A percentile compares a stretch with the other conserved stretches of the same genome.
These are phyloP conservation scores for Holacanthella duospinosa DNA, from an alignment of 2,888 invertebrate genomes.

Conservation along the genomic window DNA sequence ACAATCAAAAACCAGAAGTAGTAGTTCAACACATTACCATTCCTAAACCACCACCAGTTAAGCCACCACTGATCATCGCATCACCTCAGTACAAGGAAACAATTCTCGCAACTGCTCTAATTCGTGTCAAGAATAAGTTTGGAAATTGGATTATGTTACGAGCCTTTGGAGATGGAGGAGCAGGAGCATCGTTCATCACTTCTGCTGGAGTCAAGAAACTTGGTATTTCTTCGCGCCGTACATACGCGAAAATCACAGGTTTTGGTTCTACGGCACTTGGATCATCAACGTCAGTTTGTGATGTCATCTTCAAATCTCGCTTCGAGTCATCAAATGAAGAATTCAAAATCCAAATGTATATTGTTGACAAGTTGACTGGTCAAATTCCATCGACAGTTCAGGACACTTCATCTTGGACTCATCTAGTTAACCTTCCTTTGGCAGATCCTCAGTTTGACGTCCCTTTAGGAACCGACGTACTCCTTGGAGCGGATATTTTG, in stretches of 20 bases:
- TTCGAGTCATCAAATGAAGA: not conserved
- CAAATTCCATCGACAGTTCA: not conserved
- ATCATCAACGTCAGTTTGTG: not conserved
- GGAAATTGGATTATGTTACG: not conserved
- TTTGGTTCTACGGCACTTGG: not conserved
- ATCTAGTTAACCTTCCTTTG: not conserved
- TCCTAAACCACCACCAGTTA: no score
- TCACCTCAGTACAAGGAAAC: not conserved
- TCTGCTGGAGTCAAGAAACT: not conserved
- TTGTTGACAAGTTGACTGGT: not conserved
- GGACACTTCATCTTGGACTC: not conserved
- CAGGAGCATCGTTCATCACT: not conserved
- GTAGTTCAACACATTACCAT: not conserved
- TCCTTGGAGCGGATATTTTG: not conserved
- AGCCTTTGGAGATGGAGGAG: not conserved
- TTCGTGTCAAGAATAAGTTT: not conserved
- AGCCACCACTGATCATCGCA: no score
- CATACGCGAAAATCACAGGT: not conserved
- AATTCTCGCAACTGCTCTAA: conserved; percentile 2
- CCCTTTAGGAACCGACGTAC: not conserved
- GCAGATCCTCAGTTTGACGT: conserved; percentile 1
- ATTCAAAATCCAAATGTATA: not conserved
- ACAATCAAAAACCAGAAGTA: not conserved
- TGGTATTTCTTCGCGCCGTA: not conserved
- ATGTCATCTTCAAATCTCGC: not conserved